phyloP scores from a whole-genome alignment of 2,113 vertebrate species.

The Pteropus alecto region DNA sequence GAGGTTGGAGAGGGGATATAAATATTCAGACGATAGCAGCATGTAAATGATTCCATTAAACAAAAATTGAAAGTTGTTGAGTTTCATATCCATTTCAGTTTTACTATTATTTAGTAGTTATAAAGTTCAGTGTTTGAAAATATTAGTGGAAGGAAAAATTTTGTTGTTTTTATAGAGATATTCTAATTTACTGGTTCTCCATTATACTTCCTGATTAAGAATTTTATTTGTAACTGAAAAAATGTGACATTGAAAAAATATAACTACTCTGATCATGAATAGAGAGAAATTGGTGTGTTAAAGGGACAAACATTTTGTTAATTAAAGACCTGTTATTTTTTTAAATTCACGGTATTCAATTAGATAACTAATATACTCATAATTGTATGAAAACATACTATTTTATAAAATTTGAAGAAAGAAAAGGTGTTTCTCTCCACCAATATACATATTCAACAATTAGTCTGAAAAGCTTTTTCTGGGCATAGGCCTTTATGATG shows the following conservation, averaged over 20 bases:
- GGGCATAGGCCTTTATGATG: background rate
- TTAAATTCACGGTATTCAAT: background rate
- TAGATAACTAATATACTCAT: background rate
- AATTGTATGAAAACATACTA: background rate
- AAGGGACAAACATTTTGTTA: background rate
- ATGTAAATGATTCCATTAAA: background rate
- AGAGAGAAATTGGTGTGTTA: background rate
- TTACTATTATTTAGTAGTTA: background rate
- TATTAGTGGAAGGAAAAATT: constrained; percentile 5
- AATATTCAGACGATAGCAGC: background rate
- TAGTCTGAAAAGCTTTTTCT: background rate
- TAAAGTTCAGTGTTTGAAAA: background rate
- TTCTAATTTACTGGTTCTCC: background rate
- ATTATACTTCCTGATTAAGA: background rate
- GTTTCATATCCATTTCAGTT: background rate
- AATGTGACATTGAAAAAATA: background rate
- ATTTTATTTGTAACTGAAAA: background rate
- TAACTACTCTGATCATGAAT: background rate
- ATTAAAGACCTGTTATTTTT: background rate
- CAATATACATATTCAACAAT: background rate
- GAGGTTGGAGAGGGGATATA: background rate
- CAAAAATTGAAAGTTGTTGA: background rate
- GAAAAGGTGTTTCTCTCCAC: background rate
- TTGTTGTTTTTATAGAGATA: background rate
- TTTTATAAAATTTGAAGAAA: background rate